Evolutionary conservation across 2,797 vertebrate species (phyloP).

Genomic region (Eleutherodactylus coqui): DNA sequence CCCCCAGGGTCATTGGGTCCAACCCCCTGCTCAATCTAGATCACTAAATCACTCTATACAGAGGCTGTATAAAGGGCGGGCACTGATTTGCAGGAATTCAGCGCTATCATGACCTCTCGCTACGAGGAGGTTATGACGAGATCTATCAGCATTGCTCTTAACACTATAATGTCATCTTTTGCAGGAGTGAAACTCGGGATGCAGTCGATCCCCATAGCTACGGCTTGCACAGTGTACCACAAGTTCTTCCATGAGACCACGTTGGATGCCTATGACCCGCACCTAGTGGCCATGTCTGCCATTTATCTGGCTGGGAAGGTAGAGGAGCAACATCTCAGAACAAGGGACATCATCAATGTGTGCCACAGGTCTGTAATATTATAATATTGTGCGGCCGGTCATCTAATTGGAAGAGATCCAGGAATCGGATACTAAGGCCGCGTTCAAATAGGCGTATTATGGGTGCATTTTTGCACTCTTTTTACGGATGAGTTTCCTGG

Average conservation of each 20-base stretch:
- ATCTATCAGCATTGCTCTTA: not conserved
- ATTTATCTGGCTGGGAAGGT: conserved; percentile 89
- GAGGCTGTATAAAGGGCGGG: too few relatives aligned
- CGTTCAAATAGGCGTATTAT: too few relatives aligned
- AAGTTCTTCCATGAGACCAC: conserved; percentile 80
- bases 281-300: conserved; percentile 88
- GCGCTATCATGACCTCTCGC: not conserved
- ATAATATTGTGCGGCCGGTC: too few relatives aligned
- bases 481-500: too few relatives aligned
- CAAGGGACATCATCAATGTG: conserved; percentile 86
- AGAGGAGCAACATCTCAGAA: conserved; percentile 87
- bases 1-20: too few relatives aligned
- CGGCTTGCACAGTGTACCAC: conserved; percentile 87
- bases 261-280: conserved; percentile 81
- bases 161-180: not conserved
- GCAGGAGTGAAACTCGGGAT: conserved; percentile 85
- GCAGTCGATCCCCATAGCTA: conserved; percentile 86
- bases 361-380: conserved; percentile 78
- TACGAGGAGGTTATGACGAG: not conserved
- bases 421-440: too few relatives aligned
- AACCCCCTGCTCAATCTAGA: too few relatives aligned
- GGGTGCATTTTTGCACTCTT: too few relatives aligned
- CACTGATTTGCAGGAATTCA: too few relatives aligned
- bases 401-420: too few relatives aligned
- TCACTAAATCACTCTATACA: too few relatives aligned